Evolutionary conservation across 2,888 invertebrate genomes (phyloP), one percentile per base, ranked within the genome.

Genomic region (Oscheius sp.): DNA sequence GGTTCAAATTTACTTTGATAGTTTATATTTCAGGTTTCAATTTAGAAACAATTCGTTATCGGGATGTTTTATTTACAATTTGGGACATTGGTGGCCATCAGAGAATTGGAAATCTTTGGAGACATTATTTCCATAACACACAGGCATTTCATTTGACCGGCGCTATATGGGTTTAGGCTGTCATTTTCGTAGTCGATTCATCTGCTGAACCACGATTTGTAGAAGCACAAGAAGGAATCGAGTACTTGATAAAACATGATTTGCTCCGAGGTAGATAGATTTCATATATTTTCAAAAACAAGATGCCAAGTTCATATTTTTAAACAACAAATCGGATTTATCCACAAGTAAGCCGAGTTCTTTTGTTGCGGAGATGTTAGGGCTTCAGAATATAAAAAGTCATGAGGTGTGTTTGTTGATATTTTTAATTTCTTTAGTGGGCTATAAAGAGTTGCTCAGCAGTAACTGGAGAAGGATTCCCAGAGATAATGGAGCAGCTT

Each of bases 21-120:
- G n/a, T n/a, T n/a, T n/a, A n/a, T n/a, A n/a, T 26, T 61, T 12
- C 24, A 62, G 62, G 62, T 8, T 62, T 62, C 62, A 62, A 62
- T 24, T 47, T 62, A 22, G 62, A 62, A n/a, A 24, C 62, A 1
- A 49, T 62, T 17, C 3, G 32, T 9, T 62, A 62, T 33, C 47
- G 47, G 4, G 49, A 62, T 22, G 49, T 62, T 22, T 17, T 33
- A 12, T 62, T 62, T 26, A 62, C 26, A 24, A 33, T 62, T 22
- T 62, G 62, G 62, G 62, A 62, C n/a, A 33, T 62, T 3, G 62
- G 62, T 8, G 62, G 62, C 30, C 62, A 62, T 30, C 30, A 47
- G 62, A 62, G 33, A 32, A 49, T 62, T 32, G 32, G 62, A 12
- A 14, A 33, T 22, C 49, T 62, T 20, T 62, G 62, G 62, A 47